Conservation (phyloP, 2,113 vertebrate genomes). For the Lipophrys pholis region DNA sequence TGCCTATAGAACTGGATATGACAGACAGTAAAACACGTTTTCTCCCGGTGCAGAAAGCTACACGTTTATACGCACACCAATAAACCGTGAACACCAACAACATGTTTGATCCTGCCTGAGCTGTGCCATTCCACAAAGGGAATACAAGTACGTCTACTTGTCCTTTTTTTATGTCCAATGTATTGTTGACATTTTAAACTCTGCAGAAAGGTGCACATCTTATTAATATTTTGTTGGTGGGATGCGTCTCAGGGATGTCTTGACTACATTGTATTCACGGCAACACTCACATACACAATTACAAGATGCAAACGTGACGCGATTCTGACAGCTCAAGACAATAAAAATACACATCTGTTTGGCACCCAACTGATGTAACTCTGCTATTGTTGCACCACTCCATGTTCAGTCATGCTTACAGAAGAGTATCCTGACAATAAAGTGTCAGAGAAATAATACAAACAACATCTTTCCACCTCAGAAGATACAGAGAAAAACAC, state of each 20-base stretch:
- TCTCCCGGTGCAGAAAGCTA: not conserved
- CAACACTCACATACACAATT: not conserved
- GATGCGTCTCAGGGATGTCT: not conserved
- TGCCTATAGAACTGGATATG: not conserved
- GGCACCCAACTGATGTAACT: not conserved
- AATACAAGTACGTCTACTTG: not conserved
- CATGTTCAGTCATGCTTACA: constrained; percentile 9
- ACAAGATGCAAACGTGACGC: not conserved
- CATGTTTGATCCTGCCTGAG: not conserved
- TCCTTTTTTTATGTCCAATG: not conserved
- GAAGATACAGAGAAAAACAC: not conserved
- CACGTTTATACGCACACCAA: not conserved
- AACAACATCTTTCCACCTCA: constrained; percentile 2
- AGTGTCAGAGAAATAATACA: not conserved
- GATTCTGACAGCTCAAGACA: constrained; percentile 1
- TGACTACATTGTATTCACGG: not conserved
- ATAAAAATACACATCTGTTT: not conserved
- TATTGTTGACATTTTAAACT: not conserved
- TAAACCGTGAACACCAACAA: not conserved
- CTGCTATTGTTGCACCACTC: not conserved
- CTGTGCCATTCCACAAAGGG: not conserved
- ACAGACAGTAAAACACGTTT: not conserved
- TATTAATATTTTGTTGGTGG: not conserved
- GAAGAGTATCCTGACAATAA: constrained; percentile 3
- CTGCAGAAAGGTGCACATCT: not conserved